A percentile compares a stretch with the other conserved stretches of the same genome.
Conservation (phyloP, 2,888 invertebrate genomes). For the Cerastoderma edule region DNA sequence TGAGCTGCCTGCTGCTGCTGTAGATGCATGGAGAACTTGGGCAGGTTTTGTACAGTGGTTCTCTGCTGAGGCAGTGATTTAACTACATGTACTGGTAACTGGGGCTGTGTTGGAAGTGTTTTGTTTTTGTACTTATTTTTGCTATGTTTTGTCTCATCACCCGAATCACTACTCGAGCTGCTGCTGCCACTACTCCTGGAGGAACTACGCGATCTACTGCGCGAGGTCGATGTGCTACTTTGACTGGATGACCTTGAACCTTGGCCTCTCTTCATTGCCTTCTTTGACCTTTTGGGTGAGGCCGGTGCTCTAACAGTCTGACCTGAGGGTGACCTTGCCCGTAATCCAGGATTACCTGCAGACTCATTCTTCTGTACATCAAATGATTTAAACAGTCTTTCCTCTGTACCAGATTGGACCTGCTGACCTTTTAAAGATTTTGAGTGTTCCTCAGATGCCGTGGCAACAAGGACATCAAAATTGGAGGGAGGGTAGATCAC, state of each 20-base stretch:
- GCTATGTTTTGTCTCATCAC: constrained; percentile 38
- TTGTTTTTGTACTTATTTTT: constrained; percentile 39
- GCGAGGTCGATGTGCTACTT: constrained; percentile 32
- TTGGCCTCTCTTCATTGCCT: neutral
- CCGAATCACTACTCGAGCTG: constrained; percentile 59
- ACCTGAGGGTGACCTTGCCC: constrained; percentile 13
- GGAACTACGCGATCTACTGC: constrained; percentile 57
- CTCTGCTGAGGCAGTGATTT: constrained; percentile 8
- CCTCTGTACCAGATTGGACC: constrained; percentile 31
- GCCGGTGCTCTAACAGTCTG: neutral
- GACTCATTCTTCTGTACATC: constrained; percentile 23
- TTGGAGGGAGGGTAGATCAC: constrained; percentile 84
- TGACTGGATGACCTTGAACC: constrained; percentile 40
- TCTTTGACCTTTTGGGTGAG: constrained; percentile 11
- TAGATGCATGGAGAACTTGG: constrained; percentile 51
- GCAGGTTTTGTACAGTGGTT: constrained; percentile 32
- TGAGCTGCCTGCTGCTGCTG: constrained; percentile 28
- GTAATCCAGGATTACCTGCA: neutral
- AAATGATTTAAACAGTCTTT: constrained; percentile 54
- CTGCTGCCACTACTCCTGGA: constrained; percentile 63
- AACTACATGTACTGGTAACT: constrained; percentile 19
- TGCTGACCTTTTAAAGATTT: constrained; percentile 48
- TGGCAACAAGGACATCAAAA: constrained; percentile 96
- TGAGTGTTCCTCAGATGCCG: constrained; percentile 95
- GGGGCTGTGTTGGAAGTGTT: constrained; percentile 52